Evolutionary conservation across 2,113 vertebrate genomes (phyloP).

Genomic region (Myrmophylax atrothorax): DNA sequence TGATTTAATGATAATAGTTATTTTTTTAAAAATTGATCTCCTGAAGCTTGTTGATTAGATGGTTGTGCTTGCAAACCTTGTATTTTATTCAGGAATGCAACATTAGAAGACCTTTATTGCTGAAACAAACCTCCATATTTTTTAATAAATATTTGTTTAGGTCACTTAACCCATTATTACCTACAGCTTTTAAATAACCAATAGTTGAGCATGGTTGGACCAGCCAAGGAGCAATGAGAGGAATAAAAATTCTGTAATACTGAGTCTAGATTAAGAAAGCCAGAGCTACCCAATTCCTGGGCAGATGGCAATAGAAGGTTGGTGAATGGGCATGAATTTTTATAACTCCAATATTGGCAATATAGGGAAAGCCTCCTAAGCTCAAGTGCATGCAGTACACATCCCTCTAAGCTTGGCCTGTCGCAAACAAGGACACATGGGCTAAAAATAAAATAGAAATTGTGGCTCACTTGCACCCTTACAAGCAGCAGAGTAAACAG

Average conservation of each 20-base stretch:
- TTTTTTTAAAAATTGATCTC: not conserved
- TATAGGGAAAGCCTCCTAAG: not conserved
- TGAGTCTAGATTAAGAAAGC: not conserved
- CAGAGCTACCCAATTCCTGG: not conserved
- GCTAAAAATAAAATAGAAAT: slow-evolving; percentile 3
- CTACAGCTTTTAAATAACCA: not conserved
- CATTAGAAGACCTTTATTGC: not conserved
- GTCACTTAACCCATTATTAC: not conserved
- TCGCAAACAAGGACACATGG: not conserved
- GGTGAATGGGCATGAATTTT: not conserved
- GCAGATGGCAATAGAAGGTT: not conserved
- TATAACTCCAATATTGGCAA: not conserved
- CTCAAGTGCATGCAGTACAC: not conserved
- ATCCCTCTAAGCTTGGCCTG: not conserved
- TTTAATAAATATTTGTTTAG: not conserved
- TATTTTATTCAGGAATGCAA: not conserved
- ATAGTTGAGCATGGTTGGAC: not conserved
- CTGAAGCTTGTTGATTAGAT: not conserved
- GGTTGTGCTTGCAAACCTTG: not conserved
- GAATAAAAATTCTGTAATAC: not conserved
- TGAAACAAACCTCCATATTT: not conserved
- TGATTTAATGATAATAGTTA: not conserved
- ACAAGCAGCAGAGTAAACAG: slow-evolving; percentile 4
- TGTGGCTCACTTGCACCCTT: slow-evolving; percentile 27
- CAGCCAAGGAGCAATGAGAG: not conserved